Conservation (phyloP, 2,888 invertebrate species). For the Nomada flava region DNA sequence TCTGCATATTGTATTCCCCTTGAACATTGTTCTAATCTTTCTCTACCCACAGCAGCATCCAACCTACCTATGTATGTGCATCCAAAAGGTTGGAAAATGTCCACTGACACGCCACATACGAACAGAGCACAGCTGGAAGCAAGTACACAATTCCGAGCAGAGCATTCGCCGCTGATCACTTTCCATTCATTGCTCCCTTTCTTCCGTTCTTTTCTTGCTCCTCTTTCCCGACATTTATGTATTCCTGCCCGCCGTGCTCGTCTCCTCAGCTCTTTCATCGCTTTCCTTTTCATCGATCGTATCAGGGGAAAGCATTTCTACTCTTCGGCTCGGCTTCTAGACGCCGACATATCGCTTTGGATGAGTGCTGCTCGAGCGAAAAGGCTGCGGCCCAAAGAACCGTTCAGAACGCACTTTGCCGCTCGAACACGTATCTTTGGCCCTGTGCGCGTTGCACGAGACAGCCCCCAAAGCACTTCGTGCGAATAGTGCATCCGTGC, state of each 20-base stretch:
- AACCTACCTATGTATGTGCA: no score
- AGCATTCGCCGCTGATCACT: neutral
- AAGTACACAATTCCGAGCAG: neutral
- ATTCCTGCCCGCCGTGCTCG: neutral
- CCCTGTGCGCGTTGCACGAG: slow-evolving; percentile 1
- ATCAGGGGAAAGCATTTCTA: slow-evolving; percentile 22
- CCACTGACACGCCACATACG: neutral
- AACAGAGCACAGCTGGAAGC: neutral
- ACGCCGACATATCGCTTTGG: slow-evolving; percentile 21
- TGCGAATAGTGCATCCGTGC: neutral
- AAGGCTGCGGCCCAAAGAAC: slow-evolving; percentile 38
- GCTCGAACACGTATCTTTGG: slow-evolving; percentile 44
- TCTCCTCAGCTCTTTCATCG: neutral
- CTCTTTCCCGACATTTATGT: neutral
- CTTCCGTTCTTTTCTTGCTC: neutral
- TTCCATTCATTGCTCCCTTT: neutral
- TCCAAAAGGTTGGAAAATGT: no score
- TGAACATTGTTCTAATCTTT: no score
- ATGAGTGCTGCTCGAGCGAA: slow-evolving; percentile 18
- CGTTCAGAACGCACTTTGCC: slow-evolving; percentile 29
- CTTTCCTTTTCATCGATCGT: slow-evolving; percentile 12
- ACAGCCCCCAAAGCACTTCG: slow-evolving; percentile 21
- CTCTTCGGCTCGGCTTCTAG: slow-evolving; percentile 15
- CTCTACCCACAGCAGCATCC: no score
- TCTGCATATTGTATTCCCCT: no score